Evolutionary conservation across 1,140 invertebrate genomes (phyloP).

Genomic region (Theocolax elegans): DNA sequence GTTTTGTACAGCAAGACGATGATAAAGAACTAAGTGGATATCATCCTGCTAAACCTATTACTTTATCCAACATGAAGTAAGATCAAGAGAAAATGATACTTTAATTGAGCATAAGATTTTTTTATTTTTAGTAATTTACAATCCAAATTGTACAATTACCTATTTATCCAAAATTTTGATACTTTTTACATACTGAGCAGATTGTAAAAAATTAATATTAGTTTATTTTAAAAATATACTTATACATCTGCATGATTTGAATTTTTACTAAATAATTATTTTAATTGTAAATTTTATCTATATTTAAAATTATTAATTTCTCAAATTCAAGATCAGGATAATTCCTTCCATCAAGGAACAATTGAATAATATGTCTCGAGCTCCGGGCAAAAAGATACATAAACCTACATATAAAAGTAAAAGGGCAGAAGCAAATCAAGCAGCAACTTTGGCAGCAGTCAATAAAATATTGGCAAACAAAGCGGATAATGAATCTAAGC

Average conservation of each 20-base stretch:
- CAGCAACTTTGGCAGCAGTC: constrained; percentile 50
- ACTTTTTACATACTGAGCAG: no score
- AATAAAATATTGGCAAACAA: constrained; percentile 50
- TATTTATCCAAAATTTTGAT: neutral
- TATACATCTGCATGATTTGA: constrained; percentile 32
- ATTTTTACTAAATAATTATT: constrained; percentile 14
- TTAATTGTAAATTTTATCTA: neutral
- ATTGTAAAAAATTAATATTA: neutral
- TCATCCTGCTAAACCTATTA: constrained; percentile 62
- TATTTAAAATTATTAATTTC: constrained; percentile 26
- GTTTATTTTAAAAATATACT: neutral
- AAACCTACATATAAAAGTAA: constrained; percentile 57
- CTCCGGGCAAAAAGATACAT: neutral
- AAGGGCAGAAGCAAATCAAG: constrained; percentile 49
- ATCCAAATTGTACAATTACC: no score
- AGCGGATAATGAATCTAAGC: constrained; percentile 29
- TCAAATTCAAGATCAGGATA: constrained; percentile 62
- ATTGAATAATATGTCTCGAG: constrained; percentile 46
- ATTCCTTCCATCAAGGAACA: constrained; percentile 62
- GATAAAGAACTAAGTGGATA: constrained; percentile 56
- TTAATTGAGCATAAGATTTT: no score
- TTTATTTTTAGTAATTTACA: no score
- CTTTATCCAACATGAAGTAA: constrained; percentile 42
- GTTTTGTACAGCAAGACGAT: constrained; percentile 50
- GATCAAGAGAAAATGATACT: constrained; percentile 9